Conservation (phyloP, 2,888 invertebrate species). For the Odontocerum albicorne region DNA sequence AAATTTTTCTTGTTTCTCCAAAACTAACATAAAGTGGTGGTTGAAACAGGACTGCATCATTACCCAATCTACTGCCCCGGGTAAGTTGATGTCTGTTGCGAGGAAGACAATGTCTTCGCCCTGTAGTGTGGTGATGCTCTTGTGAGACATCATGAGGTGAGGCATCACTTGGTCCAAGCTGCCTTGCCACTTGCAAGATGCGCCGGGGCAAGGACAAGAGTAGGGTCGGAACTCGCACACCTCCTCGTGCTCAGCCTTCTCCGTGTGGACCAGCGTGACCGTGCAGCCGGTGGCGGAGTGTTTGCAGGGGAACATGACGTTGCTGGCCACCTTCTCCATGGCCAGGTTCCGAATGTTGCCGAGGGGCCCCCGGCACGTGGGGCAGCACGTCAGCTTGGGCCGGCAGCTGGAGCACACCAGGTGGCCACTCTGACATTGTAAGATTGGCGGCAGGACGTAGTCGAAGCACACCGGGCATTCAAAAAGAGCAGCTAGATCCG, state of each 20-base stretch:
- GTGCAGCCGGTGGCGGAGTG: constrained; percentile 95
- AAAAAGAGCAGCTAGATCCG: constrained; percentile 88
- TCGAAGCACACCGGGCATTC: constrained; percentile 99
- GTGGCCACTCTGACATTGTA: constrained; percentile 98
- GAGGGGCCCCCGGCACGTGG: constrained; percentile 95
- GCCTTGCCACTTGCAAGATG: constrained; percentile 99
- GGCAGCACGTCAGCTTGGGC: constrained; percentile 95
- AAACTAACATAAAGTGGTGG: constrained; percentile 98
- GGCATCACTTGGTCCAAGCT: constrained; percentile 98
- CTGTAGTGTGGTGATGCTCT: constrained; percentile 97
- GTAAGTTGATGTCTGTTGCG: constrained; percentile 98
- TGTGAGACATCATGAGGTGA: constrained; percentile 95
- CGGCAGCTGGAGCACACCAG: constrained; percentile 97
- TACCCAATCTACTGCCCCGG: constrained; percentile 99
- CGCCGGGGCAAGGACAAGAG: constrained; percentile 98
- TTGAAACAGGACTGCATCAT: constrained; percentile 99
- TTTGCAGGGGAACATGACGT: constrained; percentile 98
- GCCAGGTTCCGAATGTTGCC: constrained; percentile 97
- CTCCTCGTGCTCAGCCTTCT: constrained; percentile 98
- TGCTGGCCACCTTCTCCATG: constrained; percentile 99
- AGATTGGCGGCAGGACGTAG: constrained; percentile 97
- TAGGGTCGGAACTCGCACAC: constrained; percentile 98
- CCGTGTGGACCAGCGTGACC: constrained; percentile 90
- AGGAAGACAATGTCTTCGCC: constrained; percentile 99
- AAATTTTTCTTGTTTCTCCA: constrained; percentile 97